phyloP scores from a whole-genome alignment of 2,113 vertebrate genomes.

The Cavia porcellus region DNA sequence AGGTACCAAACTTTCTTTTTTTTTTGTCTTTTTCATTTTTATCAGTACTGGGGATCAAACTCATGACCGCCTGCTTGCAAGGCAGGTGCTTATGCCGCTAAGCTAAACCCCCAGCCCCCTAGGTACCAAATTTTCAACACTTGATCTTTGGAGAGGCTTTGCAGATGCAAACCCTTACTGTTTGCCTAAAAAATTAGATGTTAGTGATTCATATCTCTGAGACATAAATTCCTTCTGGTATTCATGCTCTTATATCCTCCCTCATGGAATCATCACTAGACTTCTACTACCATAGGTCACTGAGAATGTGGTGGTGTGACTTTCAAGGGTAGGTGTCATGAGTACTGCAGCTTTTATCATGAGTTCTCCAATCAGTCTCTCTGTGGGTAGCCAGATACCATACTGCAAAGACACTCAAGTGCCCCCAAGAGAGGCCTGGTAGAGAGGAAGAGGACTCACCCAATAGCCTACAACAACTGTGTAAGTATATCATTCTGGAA shows the following conservation, averaged over 20 bases:
- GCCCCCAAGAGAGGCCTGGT: neutral
- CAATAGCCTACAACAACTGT: neutral
- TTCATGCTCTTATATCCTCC: neutral
- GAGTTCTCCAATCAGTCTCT: neutral
- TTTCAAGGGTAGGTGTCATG: neutral
- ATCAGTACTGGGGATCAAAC: no score
- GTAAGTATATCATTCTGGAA: neutral
- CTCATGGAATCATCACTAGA: neutral
- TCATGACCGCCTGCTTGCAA: no score
- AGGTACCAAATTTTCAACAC: no score
- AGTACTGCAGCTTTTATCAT: neutral
- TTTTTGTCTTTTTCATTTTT: no score
- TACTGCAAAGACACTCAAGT: neutral
- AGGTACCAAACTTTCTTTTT: neutral
- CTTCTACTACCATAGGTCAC: neutral
- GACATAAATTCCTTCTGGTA: neutral
- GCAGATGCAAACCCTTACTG: neutral
- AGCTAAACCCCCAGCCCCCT: no score
- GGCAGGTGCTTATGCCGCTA: no score
- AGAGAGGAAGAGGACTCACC: neutral
- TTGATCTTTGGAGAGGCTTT: neutral
- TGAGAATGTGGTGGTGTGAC: neutral
- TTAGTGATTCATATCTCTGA: neutral
- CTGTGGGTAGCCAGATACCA: neutral
- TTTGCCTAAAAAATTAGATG: neutral